These are phyloP conservation scores for Ailuropoda melanoleuca DNA, from an alignment of 2,113 vertebrate genomes.

Conservation along the genomic window DNA sequence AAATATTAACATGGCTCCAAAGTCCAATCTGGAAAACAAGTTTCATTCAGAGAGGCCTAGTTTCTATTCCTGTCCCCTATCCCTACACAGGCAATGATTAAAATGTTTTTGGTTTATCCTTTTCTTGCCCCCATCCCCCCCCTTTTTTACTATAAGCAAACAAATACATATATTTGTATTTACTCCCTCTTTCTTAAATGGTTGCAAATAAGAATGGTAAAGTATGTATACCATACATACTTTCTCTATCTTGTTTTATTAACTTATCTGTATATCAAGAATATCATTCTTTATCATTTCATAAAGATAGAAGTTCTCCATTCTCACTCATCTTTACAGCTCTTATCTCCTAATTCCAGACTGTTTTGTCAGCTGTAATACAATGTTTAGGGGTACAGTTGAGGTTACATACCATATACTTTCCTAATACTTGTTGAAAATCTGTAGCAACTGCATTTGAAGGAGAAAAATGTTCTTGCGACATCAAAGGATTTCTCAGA, in stretches of 20 bases:
- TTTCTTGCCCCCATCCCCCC: neutral
- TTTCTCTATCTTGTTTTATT: slow-evolving; percentile 19
- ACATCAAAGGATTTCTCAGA: slow-evolving; percentile 78
- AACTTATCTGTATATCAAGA: neutral
- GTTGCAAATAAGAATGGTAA: neutral
- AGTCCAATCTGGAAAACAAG: neutral
- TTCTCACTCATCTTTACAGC: neutral
- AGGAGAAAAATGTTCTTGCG: slow-evolving; percentile 82
- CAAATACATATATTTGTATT: neutral
- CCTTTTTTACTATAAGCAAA: neutral
- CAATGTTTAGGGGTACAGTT: neutral
- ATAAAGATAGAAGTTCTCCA: neutral
- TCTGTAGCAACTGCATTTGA: slow-evolving; percentile 72
- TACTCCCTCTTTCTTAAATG: slow-evolving; percentile 25
- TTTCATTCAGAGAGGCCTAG: neutral
- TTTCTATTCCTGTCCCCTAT: neutral
- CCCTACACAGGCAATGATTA: neutral
- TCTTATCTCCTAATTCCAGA: neutral
- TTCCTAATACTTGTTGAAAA: slow-evolving; percentile 74
- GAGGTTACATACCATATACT: slow-evolving; percentile 71
- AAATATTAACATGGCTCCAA: neutral
- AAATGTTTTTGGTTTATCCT: slow-evolving; percentile 10
- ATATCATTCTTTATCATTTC: neutral
- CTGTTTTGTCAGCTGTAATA: neutral
- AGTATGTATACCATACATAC: neutral